phyloP scores from a whole-genome alignment of 2,797 vertebrate species.

The Dallia pectoralis region DNA sequence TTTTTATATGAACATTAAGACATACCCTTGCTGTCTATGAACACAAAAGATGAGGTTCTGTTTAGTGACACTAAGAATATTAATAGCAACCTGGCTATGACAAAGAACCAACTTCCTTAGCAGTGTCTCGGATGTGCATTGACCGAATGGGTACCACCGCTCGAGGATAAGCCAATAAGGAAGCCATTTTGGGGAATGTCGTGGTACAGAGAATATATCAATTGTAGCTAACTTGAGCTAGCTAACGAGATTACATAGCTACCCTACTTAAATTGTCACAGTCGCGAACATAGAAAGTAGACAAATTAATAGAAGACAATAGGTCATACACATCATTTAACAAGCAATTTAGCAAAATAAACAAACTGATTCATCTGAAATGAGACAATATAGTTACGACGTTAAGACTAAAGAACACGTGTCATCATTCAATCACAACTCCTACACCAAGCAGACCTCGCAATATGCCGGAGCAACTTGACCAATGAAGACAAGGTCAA shows the following conservation, averaged over 20 bases:
- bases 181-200: conserved; percentile 65
- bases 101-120: neutral
- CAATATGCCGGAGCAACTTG: neutral
- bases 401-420: conserved; percentile 53
- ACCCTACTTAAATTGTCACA: neutral
- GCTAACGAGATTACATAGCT: neutral
- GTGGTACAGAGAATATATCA: conserved; percentile 37
- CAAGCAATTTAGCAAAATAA: no score
- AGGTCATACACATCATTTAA: no score
- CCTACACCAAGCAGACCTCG: neutral
- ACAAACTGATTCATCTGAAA: no score
- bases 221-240: neutral
- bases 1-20: neutral
- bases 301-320: no score
- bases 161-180: conserved; percentile 23
- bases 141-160: conserved; percentile 7
- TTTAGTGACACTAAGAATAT: neutral
- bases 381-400: neutral
- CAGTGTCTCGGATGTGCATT: neutral
- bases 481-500: neutral
- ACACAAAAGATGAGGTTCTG: neutral
- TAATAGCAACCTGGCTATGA: neutral
- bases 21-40: neutral
- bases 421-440: conserved; percentile 39
- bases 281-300: no score